Evolutionary conservation across 2,888 invertebrate species (phyloP).

Genomic region (Dasypogon diadema): DNA sequence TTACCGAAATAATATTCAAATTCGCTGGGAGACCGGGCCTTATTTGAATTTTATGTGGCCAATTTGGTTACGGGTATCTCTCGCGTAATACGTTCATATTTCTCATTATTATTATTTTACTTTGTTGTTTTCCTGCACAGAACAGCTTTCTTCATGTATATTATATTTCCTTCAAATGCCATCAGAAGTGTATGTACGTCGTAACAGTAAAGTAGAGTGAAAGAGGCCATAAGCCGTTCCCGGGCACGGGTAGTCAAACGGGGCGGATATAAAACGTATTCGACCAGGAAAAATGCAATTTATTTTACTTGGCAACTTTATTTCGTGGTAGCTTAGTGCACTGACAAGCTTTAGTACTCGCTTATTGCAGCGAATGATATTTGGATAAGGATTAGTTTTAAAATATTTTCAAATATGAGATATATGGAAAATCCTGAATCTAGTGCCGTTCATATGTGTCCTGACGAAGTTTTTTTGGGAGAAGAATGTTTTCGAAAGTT

Average conservation of each 20-base stretch:
- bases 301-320: neutral
- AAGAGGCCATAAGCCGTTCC: neutral
- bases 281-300: slow-evolving; percentile 23
- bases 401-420: too few species aligned
- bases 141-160: slow-evolving; percentile 11
- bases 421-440: too few species aligned
- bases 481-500: too few species aligned
- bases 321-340: too few species aligned
- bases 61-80: slow-evolving; percentile 29
- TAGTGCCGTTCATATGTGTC: too few species aligned
- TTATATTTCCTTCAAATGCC: slow-evolving; percentile 26
- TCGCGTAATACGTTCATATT: slow-evolving; percentile 17
- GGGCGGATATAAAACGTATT: neutral
- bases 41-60: slow-evolving; percentile 41
- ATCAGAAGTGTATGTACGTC: slow-evolving; percentile 21
- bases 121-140: slow-evolving; percentile 8
- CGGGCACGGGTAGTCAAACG: neutral
- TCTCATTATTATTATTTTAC: slow-evolving; percentile 35
- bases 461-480: too few species aligned
- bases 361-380: too few species aligned
- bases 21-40: slow-evolving; percentile 9
- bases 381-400: too few species aligned
- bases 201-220: slow-evolving; percentile 13
- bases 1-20: slow-evolving; percentile 34
- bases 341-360: too few species aligned